Percentiles rank a stretch among this genome's conserved stretches.
Conservation (phyloP, 2,888 invertebrate genomes). For the Zelleria hepariella region DNA sequence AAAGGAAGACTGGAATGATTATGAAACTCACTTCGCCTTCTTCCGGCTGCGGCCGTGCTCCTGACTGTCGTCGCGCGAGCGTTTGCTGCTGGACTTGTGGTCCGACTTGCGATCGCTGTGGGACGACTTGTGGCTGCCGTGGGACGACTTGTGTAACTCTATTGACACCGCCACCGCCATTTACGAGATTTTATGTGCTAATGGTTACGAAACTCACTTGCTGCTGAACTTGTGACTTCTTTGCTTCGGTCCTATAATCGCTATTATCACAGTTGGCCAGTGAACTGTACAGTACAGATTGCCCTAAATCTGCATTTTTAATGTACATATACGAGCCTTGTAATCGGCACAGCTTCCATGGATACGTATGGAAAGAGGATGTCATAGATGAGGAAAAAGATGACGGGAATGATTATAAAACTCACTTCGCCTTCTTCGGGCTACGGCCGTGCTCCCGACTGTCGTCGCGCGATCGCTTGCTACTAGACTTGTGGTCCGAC, state of each 20-base stretch:
- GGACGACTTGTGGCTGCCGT: slow-evolving; percentile 38
- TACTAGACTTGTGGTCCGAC: slow-evolving; percentile 46
- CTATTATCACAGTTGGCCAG: no score
- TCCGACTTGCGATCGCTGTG: slow-evolving; percentile 25
- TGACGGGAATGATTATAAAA: slow-evolving; percentile 11
- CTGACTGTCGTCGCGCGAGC: slow-evolving; percentile 82
- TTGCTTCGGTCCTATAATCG: no score
- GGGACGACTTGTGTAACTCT: slow-evolving; percentile 58
- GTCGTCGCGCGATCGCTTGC: slow-evolving; percentile 83
- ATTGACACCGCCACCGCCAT: no score
- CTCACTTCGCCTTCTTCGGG: slow-evolving; percentile 79
- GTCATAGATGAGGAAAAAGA: background rate
- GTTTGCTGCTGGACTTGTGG: slow-evolving; percentile 71
- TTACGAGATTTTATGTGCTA: no score
- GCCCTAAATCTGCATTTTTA: no score
- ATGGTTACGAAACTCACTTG: no score
- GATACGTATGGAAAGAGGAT: no score
- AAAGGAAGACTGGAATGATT: background rate
- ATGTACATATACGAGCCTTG: background rate
- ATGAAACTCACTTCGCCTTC: slow-evolving; percentile 73
- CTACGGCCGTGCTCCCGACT: slow-evolving; percentile 77
- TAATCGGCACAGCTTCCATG: no score
- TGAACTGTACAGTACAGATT: no score
- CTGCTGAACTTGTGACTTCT: no score
- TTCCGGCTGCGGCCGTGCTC: slow-evolving; percentile 78